Conservation (phyloP, 1,140 invertebrate species). For the Cherax destructor region DNA sequence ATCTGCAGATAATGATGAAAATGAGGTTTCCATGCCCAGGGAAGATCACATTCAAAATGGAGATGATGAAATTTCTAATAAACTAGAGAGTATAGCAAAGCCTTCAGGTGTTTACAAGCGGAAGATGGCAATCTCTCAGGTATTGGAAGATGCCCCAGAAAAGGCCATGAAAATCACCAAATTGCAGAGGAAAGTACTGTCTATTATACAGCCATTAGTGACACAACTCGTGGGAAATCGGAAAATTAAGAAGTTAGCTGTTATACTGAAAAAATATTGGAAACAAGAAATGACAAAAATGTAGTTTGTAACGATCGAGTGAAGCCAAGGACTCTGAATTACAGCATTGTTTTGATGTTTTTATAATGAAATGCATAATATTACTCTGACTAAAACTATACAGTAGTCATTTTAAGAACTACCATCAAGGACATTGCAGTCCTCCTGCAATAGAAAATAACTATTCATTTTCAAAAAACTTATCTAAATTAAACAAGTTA, state of each 20-base stretch:
- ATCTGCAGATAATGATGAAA: background rate
- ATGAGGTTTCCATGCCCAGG: background rate
- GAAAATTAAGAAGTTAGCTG: background rate
- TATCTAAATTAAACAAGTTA: too few relatives aligned
- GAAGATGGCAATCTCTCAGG: background rate
- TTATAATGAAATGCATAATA: too few relatives aligned
- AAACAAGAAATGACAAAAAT: constrained; percentile 1
- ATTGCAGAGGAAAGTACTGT: background rate
- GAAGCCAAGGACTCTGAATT: background rate
- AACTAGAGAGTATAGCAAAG: background rate
- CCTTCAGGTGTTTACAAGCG: background rate
- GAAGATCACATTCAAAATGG: background rate
- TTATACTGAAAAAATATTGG: background rate
- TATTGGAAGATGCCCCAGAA: constrained; percentile 2
- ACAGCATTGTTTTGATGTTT: too few relatives aligned
- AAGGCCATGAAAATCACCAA: constrained; percentile 14
- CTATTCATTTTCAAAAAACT: too few relatives aligned
- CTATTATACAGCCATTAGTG: background rate
- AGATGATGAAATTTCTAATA: background rate
- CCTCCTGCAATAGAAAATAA: too few relatives aligned
- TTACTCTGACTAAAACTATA: too few relatives aligned
- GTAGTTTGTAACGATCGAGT: background rate
- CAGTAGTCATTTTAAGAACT: too few relatives aligned
- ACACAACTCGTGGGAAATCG: background rate
- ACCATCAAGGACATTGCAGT: too few relatives aligned